These are phyloP conservation scores for Phyllostomus hastatus DNA, from an alignment of 2,113 vertebrate genomes.

Conservation along the genomic window DNA sequence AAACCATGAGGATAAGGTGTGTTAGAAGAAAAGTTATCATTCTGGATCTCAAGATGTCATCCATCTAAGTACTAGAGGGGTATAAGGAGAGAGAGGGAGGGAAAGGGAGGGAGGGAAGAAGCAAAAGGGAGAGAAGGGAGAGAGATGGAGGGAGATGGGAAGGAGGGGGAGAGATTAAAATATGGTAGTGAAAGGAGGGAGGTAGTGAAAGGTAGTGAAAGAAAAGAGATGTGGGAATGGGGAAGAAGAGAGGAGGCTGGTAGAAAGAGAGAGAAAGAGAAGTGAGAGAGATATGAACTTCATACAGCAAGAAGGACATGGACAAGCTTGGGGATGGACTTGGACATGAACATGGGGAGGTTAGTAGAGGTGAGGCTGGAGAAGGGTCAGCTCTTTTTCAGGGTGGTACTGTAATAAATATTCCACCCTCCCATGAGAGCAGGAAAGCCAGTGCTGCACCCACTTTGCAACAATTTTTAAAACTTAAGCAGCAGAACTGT, in stretches of 20 bases:
- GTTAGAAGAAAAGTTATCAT: conserved; percentile 54
- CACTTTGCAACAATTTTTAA: neutral
- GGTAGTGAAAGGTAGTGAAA: neutral
- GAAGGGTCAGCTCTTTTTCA: neutral
- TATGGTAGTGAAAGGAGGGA: neutral
- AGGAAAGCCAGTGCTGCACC: conserved; percentile 34
- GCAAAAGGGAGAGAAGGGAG: no score
- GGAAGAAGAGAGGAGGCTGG: neutral
- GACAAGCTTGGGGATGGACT: neutral
- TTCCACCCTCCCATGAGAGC: neutral
- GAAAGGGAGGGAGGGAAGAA: neutral
- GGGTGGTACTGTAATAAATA: conserved; percentile 26
- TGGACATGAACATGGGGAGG: neutral
- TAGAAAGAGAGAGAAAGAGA: neutral
- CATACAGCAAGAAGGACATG: neutral
- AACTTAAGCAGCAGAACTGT: conserved; percentile 13
- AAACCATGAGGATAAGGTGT: neutral
- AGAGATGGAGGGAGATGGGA: no score
- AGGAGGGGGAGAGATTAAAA: neutral
- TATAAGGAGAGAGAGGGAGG: neutral
- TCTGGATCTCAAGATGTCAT: neutral
- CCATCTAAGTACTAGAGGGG: neutral
- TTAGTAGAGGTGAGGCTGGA: neutral
- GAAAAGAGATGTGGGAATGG: neutral
- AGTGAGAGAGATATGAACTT: neutral